Evolutionary conservation across 1,140 invertebrate genomes (phyloP).

Genomic region (Acromyrmex heyeri): DNA sequence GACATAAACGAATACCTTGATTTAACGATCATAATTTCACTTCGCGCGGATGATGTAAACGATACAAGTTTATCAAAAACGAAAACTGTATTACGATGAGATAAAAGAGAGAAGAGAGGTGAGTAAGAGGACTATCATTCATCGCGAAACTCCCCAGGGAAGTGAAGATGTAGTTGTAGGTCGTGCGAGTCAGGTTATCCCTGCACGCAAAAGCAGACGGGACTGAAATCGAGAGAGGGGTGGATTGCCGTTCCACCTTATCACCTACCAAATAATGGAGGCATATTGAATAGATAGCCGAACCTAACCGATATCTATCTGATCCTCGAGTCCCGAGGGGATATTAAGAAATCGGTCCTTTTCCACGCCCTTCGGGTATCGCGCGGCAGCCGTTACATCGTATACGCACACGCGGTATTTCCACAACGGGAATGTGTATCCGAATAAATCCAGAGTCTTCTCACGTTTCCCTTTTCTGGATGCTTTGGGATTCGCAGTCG

Average conservation of each 20-base stretch:
- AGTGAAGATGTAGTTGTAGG: conserved; percentile 61
- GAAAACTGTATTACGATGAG: conserved; percentile 35
- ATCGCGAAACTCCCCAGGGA: conserved; percentile 70
- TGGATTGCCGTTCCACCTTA: conserved; percentile 76
- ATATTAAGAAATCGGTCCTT: conserved; percentile 78
- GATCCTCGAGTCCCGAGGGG: conserved; percentile 76
- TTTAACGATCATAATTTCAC: not conserved
- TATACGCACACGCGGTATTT: conserved; percentile 38
- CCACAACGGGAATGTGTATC: conserved; percentile 51
- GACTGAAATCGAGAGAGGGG: conserved; percentile 8
- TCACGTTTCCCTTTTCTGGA: conserved; percentile 60
- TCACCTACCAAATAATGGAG: conserved; percentile 81
- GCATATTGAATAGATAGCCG: conserved; percentile 82
- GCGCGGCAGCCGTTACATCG: conserved; percentile 22
- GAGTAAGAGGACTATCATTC: conserved; percentile 73
- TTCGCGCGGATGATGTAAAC: conserved; percentile 56
- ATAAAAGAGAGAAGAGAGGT: conserved; percentile 60
- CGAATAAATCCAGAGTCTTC: conserved; percentile 76
- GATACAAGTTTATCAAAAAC: not conserved
- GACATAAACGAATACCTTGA: not conserved
- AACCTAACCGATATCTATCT: conserved; percentile 79
- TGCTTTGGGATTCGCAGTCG: not conserved
- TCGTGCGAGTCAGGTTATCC: conserved; percentile 54
- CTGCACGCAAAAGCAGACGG: conserved; percentile 17
- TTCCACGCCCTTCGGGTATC: conserved; percentile 63